These are phyloP conservation scores for Pempheris klunzingeri DNA, from an alignment of 2,797 vertebrate genomes.

Conservation along the genomic window DNA sequence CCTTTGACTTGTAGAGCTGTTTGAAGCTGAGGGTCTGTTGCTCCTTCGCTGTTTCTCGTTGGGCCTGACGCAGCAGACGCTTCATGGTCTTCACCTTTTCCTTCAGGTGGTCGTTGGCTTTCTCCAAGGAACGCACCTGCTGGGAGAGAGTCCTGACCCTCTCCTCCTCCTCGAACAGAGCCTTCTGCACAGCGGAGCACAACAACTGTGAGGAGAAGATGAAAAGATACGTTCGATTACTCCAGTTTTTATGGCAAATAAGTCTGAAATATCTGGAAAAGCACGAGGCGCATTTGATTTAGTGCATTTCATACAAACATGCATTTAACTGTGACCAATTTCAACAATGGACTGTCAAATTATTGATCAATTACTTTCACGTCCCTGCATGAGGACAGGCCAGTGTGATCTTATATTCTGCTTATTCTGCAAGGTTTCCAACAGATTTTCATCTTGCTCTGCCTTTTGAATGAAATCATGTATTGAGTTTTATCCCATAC, in stretches of 20 bases:
- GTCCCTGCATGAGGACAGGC: not conserved
- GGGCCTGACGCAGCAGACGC: constrained; percentile 86
- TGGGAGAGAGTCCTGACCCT: constrained; percentile 86
- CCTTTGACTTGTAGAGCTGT: constrained; percentile 79
- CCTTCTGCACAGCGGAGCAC: constrained; percentile 89
- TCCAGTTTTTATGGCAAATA: not conserved
- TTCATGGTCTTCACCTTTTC: constrained; percentile 91
- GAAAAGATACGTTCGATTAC: not conserved
- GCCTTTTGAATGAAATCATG: constrained; percentile 25
- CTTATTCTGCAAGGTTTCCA: constrained; percentile 12
- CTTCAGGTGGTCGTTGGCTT: constrained; percentile 88
- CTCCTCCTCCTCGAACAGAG: constrained; percentile 90
- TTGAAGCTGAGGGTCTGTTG: constrained; percentile 84
- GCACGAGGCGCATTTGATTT: not conserved
- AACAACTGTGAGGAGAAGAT: constrained; percentile 77
- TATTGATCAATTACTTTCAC: constrained; percentile 11
- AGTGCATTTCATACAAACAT: not conserved
- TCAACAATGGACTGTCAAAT: constrained; percentile 10
- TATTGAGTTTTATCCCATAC: not conserved
- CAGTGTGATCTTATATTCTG: not conserved
- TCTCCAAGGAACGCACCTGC: constrained; percentile 88
- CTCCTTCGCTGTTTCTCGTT: constrained; percentile 81
- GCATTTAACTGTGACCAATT: not conserved
- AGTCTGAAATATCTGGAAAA: constrained; percentile 6
- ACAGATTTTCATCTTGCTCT: constrained; percentile 9